Conservation (phyloP, 1,140 invertebrate species). For the Halyomorpha halys region DNA sequence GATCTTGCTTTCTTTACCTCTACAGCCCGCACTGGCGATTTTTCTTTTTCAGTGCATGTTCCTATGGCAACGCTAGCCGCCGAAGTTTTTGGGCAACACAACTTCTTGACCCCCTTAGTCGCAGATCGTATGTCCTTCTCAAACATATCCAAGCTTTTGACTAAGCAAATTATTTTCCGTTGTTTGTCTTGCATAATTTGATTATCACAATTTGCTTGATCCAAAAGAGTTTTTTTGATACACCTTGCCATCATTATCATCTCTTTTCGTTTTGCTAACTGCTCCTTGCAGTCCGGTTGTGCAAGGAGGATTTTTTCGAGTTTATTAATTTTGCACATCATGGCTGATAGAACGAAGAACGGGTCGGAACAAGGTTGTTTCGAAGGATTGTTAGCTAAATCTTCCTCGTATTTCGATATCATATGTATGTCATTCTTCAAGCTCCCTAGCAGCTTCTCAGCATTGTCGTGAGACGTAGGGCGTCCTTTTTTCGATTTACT, state of each 20-base stretch:
- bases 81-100: not conserved
- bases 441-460: not conserved
- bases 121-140: not conserved
- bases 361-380: not conserved
- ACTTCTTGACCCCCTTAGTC: not conserved
- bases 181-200: not conserved
- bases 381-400: not conserved
- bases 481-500: not conserved
- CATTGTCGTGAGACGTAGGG: not conserved
- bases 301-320: not conserved
- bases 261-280: not conserved
- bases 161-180: not conserved
- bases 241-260: not conserved
- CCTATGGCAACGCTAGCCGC: too few species aligned
- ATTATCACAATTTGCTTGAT: not conserved
- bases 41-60: too few species aligned
- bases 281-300: not conserved
- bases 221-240: conserved; percentile 1
- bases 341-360: not conserved
- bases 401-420: conserved; percentile 8
- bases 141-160: conserved; percentile 10
- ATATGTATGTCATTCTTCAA: not conserved
- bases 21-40: too few species aligned
- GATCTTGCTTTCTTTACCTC: too few species aligned
- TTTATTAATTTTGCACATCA: conserved; percentile 16